Conservation (phyloP, 2,888 invertebrate genomes). For the Thymelicus sylvestris region DNA sequence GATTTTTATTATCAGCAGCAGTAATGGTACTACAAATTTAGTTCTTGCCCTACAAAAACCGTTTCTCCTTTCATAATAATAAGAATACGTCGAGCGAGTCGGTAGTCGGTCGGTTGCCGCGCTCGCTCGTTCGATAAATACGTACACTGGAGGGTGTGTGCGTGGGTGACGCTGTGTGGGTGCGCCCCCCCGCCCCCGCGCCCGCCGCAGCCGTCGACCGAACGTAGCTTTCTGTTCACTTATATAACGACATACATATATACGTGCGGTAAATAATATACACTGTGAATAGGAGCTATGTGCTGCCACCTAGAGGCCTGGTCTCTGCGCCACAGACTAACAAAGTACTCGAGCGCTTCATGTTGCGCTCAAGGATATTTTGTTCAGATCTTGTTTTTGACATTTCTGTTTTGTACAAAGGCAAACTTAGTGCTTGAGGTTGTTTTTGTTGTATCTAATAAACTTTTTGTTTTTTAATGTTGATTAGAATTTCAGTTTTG, state of each 20-base stretch:
- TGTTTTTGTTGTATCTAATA: background rate
- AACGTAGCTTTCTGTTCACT: conserved; percentile 84
- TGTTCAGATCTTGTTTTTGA: conserved; percentile 29
- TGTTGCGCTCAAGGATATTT: conserved; percentile 45
- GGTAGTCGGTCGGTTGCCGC: conserved; percentile 80
- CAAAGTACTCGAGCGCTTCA: conserved; percentile 48
- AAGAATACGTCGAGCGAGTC: conserved; percentile 86
- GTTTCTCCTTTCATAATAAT: conserved; percentile 86
- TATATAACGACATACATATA: conserved; percentile 81
- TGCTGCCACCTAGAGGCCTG: conserved; percentile 82
- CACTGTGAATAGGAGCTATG: conserved; percentile 79
- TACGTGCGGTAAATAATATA: conserved; percentile 81
- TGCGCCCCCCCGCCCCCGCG: conserved; percentile 46
- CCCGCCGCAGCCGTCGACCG: conserved; percentile 51
- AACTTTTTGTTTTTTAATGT: background rate
- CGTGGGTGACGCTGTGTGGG: conserved; percentile 55
- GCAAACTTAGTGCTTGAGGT: background rate
- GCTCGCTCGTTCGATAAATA: conserved; percentile 79
- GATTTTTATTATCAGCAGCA: conserved; percentile 80
- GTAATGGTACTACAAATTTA: conserved; percentile 82
- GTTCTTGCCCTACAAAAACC: conserved; percentile 85
- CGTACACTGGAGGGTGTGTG: conserved; percentile 62
- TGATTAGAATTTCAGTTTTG: background rate
- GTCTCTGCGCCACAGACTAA: conserved; percentile 62
- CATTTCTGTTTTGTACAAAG: conserved; percentile 11